These are phyloP conservation scores for Rhopalosiphum nymphaeae DNA, from an alignment of 2,888 invertebrate genomes.

Conservation along the genomic window DNA sequence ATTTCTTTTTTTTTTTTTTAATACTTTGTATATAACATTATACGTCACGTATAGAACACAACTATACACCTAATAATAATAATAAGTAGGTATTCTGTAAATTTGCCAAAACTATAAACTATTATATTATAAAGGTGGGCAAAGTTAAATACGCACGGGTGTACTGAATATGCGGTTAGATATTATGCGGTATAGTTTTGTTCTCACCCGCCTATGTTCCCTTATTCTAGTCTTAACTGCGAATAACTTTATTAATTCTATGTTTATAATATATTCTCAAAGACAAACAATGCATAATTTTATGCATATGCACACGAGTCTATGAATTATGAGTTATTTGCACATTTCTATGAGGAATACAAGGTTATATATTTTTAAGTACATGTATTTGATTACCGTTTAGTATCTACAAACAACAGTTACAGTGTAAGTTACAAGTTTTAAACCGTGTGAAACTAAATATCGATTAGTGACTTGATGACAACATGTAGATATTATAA, in stretches of 20 bases:
- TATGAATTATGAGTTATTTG: background rate
- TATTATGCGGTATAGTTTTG: background rate
- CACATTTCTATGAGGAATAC: too few species aligned
- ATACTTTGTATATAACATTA: background rate
- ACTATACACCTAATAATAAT: background rate
- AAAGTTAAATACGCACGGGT: background rate
- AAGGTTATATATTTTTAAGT: too few species aligned
- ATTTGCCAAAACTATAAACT: slow-evolving; percentile 3
- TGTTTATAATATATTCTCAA: background rate
- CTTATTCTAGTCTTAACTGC: background rate
- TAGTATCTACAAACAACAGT: too few species aligned
- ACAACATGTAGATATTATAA: background rate
- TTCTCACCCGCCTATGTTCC: too few species aligned
- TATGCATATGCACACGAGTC: background rate
- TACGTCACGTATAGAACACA: background rate
- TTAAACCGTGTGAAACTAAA: background rate
- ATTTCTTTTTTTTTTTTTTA: too few species aligned
- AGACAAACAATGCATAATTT: background rate
- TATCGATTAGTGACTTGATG: background rate
- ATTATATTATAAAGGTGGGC: background rate
- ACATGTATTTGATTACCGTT: too few species aligned
- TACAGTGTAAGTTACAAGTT: background rate
- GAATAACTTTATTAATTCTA: background rate
- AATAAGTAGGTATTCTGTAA: background rate
- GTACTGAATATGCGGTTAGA: background rate